Evolutionary conservation across 2,113 vertebrate genomes (phyloP).

Genomic region (Takifugu flavidus): DNA sequence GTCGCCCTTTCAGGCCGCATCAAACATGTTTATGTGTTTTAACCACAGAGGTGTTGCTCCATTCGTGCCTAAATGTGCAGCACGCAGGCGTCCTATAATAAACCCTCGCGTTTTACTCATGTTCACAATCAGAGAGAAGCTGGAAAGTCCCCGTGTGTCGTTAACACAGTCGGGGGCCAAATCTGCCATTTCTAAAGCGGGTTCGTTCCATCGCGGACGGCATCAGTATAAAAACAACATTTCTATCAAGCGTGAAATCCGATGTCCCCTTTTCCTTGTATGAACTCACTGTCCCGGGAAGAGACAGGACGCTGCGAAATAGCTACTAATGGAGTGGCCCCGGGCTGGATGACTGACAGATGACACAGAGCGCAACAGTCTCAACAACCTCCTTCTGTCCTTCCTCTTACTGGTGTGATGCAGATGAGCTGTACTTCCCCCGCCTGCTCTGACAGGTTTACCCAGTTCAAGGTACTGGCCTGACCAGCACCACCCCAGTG

Average conservation of each 20-base stretch:
- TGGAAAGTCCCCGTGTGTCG: no score
- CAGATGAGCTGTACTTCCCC: constrained; percentile 5
- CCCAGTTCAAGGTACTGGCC: constrained; percentile 29
- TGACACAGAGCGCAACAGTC: not conserved
- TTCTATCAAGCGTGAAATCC: constrained; percentile 13
- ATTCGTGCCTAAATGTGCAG: no score
- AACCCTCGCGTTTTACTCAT: not conserved
- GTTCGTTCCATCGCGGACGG: not conserved
- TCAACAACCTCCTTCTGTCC: constrained; percentile 3
- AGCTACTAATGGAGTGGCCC: constrained; percentile 4
- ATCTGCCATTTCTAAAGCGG: not conserved
- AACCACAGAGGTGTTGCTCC: no score
- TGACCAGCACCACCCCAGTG: constrained; percentile 35
- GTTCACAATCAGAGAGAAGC: no score
- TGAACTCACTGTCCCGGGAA: constrained; percentile 9
- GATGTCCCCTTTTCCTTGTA: constrained; percentile 7
- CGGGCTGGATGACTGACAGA: not conserved
- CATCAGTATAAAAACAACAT: not conserved
- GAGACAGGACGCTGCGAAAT: not conserved
- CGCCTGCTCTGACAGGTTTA: constrained; percentile 33
- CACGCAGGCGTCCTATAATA: no score
- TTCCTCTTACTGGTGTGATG: no score
- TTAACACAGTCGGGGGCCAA: not conserved
- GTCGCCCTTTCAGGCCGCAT: no score
- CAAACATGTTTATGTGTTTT: no score